Evolutionary conservation across 2,113 vertebrate genomes (phyloP).

Genomic region (Channa maculata): DNA sequence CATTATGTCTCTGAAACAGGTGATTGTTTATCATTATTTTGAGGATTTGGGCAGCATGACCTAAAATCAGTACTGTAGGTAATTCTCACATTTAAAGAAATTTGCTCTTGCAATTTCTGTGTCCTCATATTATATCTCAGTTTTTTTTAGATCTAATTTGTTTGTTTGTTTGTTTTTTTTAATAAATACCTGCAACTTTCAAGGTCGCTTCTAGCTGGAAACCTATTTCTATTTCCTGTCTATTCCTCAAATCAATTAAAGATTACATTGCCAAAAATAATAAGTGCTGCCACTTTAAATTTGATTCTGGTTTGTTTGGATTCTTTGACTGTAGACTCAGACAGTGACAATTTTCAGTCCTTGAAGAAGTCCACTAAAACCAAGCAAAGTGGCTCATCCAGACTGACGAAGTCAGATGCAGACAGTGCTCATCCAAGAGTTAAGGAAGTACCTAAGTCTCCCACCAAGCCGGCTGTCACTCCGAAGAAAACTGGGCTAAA

Average conservation of each 20-base stretch:
- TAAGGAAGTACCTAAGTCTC: constrained; percentile 53
- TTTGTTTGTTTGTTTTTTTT: no score
- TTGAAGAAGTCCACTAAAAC: constrained; percentile 83
- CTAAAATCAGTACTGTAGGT: no score
- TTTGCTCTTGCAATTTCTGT: no score
- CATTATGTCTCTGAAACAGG: constrained; percentile 96
- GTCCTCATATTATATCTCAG: no score
- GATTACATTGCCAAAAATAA: no score
- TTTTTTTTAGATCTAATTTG: no score
- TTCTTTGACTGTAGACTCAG: constrained; percentile 86
- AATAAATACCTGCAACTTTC: no score
- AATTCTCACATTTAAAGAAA: no score
- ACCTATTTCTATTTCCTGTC: no score
- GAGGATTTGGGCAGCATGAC: neutral
- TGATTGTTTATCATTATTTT: constrained; percentile 63
- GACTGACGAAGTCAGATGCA: constrained; percentile 25
- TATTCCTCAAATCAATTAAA: no score
- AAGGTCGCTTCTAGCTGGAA: no score
- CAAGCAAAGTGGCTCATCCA: constrained; percentile 82
- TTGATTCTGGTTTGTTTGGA: neutral
- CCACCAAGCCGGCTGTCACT: constrained; percentile 37
- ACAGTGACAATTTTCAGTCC: constrained; percentile 86
- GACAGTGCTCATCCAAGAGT: neutral
- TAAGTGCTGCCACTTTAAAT: no score
- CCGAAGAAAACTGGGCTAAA: constrained; percentile 72